Evolutionary conservation across 2,888 invertebrate genomes (phyloP), one percentile per base, ranked within the genome.

Genomic region (Phalera bucephala): DNA sequence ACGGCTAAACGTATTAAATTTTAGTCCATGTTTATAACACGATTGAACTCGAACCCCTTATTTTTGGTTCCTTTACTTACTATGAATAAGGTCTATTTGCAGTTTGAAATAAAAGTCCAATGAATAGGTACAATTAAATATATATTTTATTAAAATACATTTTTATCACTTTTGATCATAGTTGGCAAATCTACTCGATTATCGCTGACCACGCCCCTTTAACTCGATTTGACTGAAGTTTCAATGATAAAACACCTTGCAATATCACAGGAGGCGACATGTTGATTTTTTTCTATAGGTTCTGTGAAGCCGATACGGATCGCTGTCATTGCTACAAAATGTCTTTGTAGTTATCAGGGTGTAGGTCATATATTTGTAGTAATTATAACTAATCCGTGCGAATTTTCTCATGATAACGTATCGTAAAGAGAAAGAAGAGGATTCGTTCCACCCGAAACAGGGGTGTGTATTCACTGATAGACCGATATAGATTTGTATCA

Each of bases 291-390:
- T 88, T 84, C 79, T 81, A 74, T 80, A 84, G 82, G 86, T 87
- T 85, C 85, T 84, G 84, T 85, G 88, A 84, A 89, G 88, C 89
- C 89, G 88, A 88, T 88, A 86, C 80, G 82, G 82, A 81, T 84
- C 74, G 84, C 88, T 88, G 88, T 89, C 88, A 88, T 83, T 85
- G 75, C 80, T 81, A 83, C 82, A 86, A 89, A 87, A 88, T 88
- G 87, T 87, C 87, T 89, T 89, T 89, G 85, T 88, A 88, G 87
- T 67, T 87, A 88, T 84, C 87, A 86, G 86, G 87, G 88, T 88
- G 88, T 88, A 89, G 88, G 87, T 87, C 88, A 87, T 82, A 61
- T 80, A 85, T 80, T 87, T 80, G 79, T 85, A 84, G 81, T 78
- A 72, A 64, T 78, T 77, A 62, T 76, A 77, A 76, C 72, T 80